Base-by-base conservation (phyloP, 2,888 invertebrate genomes). In the Melanargia galathea region DNA sequence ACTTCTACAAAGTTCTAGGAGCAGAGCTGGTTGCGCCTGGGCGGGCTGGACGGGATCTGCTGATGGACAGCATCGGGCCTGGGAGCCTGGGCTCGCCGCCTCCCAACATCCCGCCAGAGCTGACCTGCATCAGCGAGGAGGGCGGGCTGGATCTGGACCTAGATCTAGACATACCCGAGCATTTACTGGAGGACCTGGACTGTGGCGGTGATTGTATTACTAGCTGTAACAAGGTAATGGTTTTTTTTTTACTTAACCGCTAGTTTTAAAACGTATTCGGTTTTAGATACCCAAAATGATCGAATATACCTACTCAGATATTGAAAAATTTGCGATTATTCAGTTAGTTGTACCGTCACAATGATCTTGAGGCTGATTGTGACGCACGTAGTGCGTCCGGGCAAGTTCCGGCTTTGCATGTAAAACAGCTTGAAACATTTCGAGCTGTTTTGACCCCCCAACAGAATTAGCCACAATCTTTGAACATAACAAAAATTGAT, bases 121-220 rank as follows among this genome's bases (percentile, higher is more conserved):
- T 96, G 69, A 96, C 96, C 13, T 96, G 96, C 84, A 96, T 96
- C 80, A 96, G 96, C 54, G 96, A 96, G 82, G 96, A 96, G 78
- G 96, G 96, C 26, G 95, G 96, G 57, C 94, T 96, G 0, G 96
- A 96, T 75, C 94, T 96, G 92, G 96, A 96, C 82, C 91, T 96
- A 51, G 96, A 96, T 20, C 76, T 91, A 63, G 90, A 90, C 57
- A 86, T 91, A 74, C 91, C 91, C 0, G 96, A 96, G 76, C 95
- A 96, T 79, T 84, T 96, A 62, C 90, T 96, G 33, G 96, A 96
- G 65, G 96, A 96, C 75, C 87, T 96, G 70, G 95, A 96, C 79
- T 95, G 95, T 79, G 95, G 95, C 68, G 95, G 95, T 61, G 96
- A 96, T 82, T 96, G 96, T 83, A 96, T 96, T 82, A 96, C 96